Evolutionary conservation across 2,888 invertebrate genomes (phyloP).

Genomic region (Epinotia ramella): DNA sequence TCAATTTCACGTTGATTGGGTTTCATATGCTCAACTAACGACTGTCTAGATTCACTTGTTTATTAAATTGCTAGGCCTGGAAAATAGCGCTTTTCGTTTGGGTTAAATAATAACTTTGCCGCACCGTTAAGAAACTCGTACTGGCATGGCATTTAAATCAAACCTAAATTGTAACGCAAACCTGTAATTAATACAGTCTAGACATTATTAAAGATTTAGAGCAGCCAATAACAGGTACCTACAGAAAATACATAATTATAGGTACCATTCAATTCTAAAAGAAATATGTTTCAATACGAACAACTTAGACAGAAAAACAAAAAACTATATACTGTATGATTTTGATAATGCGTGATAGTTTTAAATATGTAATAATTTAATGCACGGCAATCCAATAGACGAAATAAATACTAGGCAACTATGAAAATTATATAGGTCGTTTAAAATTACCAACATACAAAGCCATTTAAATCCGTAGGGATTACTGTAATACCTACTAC

Average conservation of each 20-base stretch:
- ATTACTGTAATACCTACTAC: neutral
- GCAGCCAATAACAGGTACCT: neutral
- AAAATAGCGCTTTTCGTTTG: neutral
- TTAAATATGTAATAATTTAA: neutral
- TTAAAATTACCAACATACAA: constrained; percentile 10
- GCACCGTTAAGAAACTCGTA: neutral
- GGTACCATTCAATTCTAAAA: too few relatives aligned
- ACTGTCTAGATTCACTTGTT: constrained; percentile 12
- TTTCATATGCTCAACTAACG: constrained; percentile 18
- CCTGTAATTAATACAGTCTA: constrained; percentile 10
- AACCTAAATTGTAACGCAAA: neutral
- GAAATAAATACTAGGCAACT: constrained; percentile 1
- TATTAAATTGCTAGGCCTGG: constrained; percentile 1
- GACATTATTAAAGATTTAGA: constrained; percentile 1
- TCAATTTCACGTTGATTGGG: constrained; percentile 30
- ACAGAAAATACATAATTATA: neutral
- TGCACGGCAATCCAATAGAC: too few relatives aligned
- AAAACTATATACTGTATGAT: neutral
- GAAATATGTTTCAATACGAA: too few relatives aligned
- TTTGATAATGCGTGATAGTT: neutral
- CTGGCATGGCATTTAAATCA: neutral
- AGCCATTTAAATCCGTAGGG: constrained; percentile 9
- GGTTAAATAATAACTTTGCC: neutral
- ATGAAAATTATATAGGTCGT: constrained; percentile 4
- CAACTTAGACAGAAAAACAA: too few relatives aligned